These are phyloP conservation scores for Mormyrus proboscirostris DNA, from an alignment of 2,797 vertebrate genomes.

Conservation along the genomic window DNA sequence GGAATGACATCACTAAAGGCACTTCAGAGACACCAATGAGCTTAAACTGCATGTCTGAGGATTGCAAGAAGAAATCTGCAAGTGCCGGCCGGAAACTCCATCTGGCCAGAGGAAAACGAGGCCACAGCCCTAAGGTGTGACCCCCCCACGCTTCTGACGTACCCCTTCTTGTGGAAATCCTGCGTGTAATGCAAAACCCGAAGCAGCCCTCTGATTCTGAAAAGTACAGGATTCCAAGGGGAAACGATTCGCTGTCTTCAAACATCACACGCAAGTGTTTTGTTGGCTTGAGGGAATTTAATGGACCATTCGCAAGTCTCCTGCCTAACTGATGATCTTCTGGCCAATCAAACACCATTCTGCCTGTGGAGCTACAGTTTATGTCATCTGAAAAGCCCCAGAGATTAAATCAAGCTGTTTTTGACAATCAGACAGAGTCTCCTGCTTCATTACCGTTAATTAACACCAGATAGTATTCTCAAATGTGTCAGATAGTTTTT, in stretches of 20 bases:
- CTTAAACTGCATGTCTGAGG: neutral
- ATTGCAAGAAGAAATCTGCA: neutral
- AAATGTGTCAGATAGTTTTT: neutral
- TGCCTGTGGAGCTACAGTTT: neutral
- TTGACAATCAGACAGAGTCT: neutral
- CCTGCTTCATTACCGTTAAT: neutral
- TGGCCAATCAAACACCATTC: constrained; percentile 21
- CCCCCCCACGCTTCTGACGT: neutral
- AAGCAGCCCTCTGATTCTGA: neutral
- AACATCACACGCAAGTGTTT: neutral
- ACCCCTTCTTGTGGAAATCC: neutral
- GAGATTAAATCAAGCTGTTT: neutral
- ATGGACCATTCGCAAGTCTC: constrained; percentile 24
- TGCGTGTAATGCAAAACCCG: neutral
- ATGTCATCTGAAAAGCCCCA: neutral
- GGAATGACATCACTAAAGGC: neutral
- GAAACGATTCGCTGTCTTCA: neutral
- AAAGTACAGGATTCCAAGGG: neutral
- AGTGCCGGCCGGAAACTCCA: neutral
- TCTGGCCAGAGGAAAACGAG: neutral
- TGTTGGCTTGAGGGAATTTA: constrained; percentile 4
- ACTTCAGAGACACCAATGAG: neutral
- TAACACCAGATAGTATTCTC: neutral
- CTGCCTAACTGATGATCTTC: constrained; percentile 24
- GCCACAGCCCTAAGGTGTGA: neutral